Base-by-base conservation (phyloP, 2,797 vertebrate species). In the Oreochromis grahami region DNA sequence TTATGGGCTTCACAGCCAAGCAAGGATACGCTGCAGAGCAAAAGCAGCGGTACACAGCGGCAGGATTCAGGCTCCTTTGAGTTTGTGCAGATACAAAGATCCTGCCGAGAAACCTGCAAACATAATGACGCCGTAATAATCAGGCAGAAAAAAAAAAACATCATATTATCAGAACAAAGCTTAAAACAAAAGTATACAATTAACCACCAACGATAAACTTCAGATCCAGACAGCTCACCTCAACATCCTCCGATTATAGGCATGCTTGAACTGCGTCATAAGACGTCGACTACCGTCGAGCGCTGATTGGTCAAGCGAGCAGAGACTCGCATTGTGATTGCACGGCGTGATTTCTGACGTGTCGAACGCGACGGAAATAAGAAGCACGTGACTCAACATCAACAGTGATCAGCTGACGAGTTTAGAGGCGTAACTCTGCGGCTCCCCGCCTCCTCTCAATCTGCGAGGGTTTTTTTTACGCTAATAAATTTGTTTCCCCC, bases 161-260 rank as follows among this genome's bases (percentile, higher is more conserved):
- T 3, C 6, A 9, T 11, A 9, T 2, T 3, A 45, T 4, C 8
- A 17, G 53, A 4, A 13, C 3, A 1, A 3, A 5, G 8, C 1
- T 55, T 17, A 84, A 79, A 55, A 34, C 11, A 3, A 21, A 7
- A 36, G 32, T 36, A 36, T 14, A 17, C 8, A 8, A 1, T 70
- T 2, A 26, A 26, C 24, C 3, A 45, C 21, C 45, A 29, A 26
- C 4, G 2, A 51, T 2, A 53, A 32, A 83, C 17, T 1, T 43
- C 21, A 19, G 43, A 70, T 6, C 24, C 8, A 72, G 24, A 68
- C 2, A 5, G 5, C 93, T 94, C 88, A 97, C 96, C 96, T 96
- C 76, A 91, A 93, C 96, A 97, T 97, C 81, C 86, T 93, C 83
- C n/a, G 55, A 3, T 41, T 38, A 7, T 78, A 8, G 12, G 58